Base-by-base conservation (phyloP, 92 coral and sea anemone genomes). In the Montipora capitata region DNA sequence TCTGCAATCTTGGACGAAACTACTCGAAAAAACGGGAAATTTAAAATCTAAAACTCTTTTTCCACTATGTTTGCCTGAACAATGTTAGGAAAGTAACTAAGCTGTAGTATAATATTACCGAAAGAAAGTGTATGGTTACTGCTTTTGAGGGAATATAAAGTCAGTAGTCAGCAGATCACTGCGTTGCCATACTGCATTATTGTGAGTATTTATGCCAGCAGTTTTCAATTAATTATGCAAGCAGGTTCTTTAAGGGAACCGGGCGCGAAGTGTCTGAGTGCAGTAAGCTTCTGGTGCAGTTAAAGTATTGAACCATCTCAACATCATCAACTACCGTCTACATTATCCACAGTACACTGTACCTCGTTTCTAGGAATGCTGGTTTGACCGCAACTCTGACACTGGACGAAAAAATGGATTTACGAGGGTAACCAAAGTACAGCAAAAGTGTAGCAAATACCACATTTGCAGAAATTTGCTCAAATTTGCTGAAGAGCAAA, bases 321-420 rank as follows among this genome's bases (percentile, higher is more conserved):
- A 51, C 3, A 49, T 49, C 57, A 51, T 2, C 57, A 51, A 51
- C 57, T 51, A 1, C 57, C 57, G 44, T 68, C 43, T 40, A 40
- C 18, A 20, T 13, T 9, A 3, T 18, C 5, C 12, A 52, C 20
- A 76, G 20, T 38, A 10, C 40, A 40, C 27, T 10, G 16, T 39
- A 76, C 80, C 80, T 76, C 67, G 7, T 15, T 54, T 59, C 67
- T 76, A 5, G 80, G 80, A 54, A 76, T 56, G 49, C 20, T 38
- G 17, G 4, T 54, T 76, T 52, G 43, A 12, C 80, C 67, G 65
- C 80, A 76, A 5, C 66, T 54, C 80, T 76, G n/a, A n/a, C n/a
- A n/a, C n/a, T n/a, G n/a, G n/a, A n/a, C n/a, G n/a, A n/a, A n/a
- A n/a, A n/a, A n/a, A n/a, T n/a, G n/a, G n/a, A n/a, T n/a, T n/a